Conservation (phyloP, 2,797 vertebrate species). For the Antennarius maculatus region DNA sequence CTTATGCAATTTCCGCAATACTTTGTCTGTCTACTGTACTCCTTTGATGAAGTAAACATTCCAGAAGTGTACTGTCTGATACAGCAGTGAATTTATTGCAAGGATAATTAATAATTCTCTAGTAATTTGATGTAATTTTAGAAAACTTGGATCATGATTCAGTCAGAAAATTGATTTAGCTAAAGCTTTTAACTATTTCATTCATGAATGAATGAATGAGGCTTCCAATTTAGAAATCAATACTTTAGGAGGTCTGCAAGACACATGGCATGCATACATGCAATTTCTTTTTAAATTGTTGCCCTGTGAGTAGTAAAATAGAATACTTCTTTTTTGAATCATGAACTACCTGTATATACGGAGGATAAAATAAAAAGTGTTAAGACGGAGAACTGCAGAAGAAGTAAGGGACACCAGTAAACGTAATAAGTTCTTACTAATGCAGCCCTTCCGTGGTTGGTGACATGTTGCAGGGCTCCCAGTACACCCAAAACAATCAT, state of each 20-base stretch:
- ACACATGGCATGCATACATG: background rate
- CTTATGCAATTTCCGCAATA: too few species aligned
- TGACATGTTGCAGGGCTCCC: slow-evolving; percentile 25
- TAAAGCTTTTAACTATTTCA: slow-evolving; percentile 15
- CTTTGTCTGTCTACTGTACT: too few species aligned
- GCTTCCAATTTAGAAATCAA: slow-evolving; percentile 20
- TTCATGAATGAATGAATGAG: slow-evolving; percentile 16
- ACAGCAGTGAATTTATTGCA: background rate
- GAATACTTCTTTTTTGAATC: slow-evolving; percentile 5
- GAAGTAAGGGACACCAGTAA: background rate
- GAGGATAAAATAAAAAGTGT: background rate
- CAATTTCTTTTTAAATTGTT: background rate
- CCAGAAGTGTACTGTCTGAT: background rate
- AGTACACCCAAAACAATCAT: slow-evolving; percentile 28
- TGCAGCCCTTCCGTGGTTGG: slow-evolving; percentile 34
- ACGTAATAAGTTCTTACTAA: slow-evolving; percentile 15
- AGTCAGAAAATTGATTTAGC: slow-evolving; percentile 1
- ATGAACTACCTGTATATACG: background rate
- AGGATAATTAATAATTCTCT: slow-evolving; percentile 4
- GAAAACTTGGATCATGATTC: slow-evolving; percentile 1
- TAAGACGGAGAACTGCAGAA: background rate
- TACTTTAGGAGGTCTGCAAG: slow-evolving; percentile 7
- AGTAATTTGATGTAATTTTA: slow-evolving; percentile 20
- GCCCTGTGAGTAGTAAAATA: slow-evolving; percentile 14
- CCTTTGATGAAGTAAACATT: background rate